phyloP scores from a whole-genome alignment of 1,140 invertebrate species.

The Penaeus japonicus region DNA sequence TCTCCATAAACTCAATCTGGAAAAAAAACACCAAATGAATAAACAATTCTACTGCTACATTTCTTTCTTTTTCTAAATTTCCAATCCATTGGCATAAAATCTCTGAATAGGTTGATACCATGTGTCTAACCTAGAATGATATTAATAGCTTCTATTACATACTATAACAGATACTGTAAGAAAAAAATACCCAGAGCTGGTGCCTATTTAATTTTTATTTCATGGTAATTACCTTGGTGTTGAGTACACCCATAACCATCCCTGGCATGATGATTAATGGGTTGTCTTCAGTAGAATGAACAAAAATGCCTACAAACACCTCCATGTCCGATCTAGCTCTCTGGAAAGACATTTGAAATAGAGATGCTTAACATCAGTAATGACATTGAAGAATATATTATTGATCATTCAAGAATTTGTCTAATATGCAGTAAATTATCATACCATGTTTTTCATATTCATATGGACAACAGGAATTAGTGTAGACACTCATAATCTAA shows the following conservation, averaged over 20 bases:
- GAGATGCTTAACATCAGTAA: neutral
- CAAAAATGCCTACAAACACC: conserved; percentile 58
- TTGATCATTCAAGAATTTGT: too few relatives aligned
- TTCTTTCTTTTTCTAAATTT: neutral
- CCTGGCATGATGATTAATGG: conserved; percentile 50
- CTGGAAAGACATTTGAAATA: conserved; percentile 2
- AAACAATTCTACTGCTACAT: neutral
- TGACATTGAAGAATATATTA: neutral
- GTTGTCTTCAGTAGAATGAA: conserved; percentile 51
- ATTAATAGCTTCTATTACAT: neutral
- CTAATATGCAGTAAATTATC: too few relatives aligned
- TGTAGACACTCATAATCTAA: too few relatives aligned
- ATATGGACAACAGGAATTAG: too few relatives aligned
- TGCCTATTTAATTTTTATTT: too few relatives aligned
- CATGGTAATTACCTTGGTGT: conserved; percentile 45
- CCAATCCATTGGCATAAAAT: too few relatives aligned
- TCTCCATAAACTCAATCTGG: conserved; percentile 62
- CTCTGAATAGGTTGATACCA: too few relatives aligned
- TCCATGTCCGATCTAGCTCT: conserved; percentile 57
- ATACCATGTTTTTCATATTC: too few relatives aligned
- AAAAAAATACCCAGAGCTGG: too few relatives aligned
- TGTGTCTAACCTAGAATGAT: too few relatives aligned
- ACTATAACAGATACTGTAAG: neutral
- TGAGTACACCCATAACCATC: conserved; percentile 56
- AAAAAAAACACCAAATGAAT: neutral